Evolutionary conservation across 2,113 vertebrate genomes (phyloP), one percentile per base, ranked within the genome.

Genomic region (Sphyrna mokarran): DNA sequence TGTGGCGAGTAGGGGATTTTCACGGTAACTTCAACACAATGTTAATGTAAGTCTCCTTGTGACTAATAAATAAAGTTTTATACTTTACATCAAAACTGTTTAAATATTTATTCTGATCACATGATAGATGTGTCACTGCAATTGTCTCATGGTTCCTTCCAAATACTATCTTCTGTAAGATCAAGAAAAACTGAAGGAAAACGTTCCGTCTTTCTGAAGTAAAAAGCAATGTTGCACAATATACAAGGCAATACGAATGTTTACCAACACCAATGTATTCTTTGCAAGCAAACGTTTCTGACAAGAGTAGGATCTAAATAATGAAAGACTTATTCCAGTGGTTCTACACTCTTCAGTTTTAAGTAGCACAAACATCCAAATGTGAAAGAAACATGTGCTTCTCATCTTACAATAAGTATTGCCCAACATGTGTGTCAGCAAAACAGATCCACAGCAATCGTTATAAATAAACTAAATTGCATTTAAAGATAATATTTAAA

Each of bases 381-480:
- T 94, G 16, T 22, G 13, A 40, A 69, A 20, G 22, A n/a, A 70
- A 16, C 40, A 10, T 26, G 10, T 26, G 3, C 29, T 94, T 63
- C 72, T 76, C 37, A 70, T 70, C 93, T 40, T 26, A 70, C 37
- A 14, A 90, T 66, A 66, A 66, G 89, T 16, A 66, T 0, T 66
- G 89, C n/a, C 69, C 40, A 70, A 69, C 66, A 72, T 95, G 23
- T 95, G 94, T 72, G 69, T 95, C 94, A 95, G 94, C 94, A 95
- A 48, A 95, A 70, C 37, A 48, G 20, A 48, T 29, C 93, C 29
- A 13, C 66, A 95, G 94, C 37, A 72, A 33, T 26, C 33, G 23
- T 69, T 95, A 18, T 48, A 95, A 29, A 43, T 70, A 48, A 95
- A 72, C 69, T 76, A 7, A 33, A 95, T 54, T 54, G 5, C 26